Conservation (phyloP, 2,888 invertebrate genomes). For the Brachypalpus laphriformis region DNA sequence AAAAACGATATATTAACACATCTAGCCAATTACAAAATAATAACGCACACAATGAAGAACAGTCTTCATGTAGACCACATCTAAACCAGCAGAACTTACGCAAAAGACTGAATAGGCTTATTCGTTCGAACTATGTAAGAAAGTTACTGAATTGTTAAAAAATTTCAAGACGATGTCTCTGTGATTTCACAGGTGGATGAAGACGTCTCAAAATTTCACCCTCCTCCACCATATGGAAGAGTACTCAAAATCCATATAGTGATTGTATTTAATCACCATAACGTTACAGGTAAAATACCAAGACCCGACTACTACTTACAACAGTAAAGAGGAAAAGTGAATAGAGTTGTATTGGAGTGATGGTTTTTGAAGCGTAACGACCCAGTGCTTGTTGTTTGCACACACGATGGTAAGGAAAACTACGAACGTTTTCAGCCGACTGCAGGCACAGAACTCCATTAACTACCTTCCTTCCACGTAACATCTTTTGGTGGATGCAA, state of each 20-base stretch:
- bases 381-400: constrained; percentile 72
- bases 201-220: constrained; percentile 68
- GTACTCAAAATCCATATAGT: constrained; percentile 68
- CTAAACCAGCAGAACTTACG: constrained; percentile 60
- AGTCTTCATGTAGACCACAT: constrained; percentile 37
- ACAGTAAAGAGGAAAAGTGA: constrained; percentile 74
- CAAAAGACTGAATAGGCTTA: constrained; percentile 64
- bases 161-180: constrained; percentile 68
- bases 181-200: constrained; percentile 74
- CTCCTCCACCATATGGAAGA: constrained; percentile 45
- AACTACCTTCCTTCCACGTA: constrained; percentile 40
- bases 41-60: constrained; percentile 18
- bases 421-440: constrained; percentile 11
- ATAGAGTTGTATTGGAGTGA: constrained; percentile 64
- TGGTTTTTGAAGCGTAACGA: constrained; percentile 68
- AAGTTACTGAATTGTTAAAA: constrained; percentile 66
- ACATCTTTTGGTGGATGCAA: constrained; percentile 55
- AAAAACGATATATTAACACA: constrained; percentile 38
- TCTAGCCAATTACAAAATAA: constrained; percentile 56
- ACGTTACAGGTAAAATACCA: constrained; percentile 56
- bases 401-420: constrained; percentile 54
- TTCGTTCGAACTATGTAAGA: constrained; percentile 49
- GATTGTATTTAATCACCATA: constrained; percentile 71
- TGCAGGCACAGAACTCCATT: constrained; percentile 42
- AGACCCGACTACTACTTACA: constrained; percentile 3